Evolutionary conservation across 2,113 vertebrate species (phyloP).

Genomic region (Otis tarda): DNA sequence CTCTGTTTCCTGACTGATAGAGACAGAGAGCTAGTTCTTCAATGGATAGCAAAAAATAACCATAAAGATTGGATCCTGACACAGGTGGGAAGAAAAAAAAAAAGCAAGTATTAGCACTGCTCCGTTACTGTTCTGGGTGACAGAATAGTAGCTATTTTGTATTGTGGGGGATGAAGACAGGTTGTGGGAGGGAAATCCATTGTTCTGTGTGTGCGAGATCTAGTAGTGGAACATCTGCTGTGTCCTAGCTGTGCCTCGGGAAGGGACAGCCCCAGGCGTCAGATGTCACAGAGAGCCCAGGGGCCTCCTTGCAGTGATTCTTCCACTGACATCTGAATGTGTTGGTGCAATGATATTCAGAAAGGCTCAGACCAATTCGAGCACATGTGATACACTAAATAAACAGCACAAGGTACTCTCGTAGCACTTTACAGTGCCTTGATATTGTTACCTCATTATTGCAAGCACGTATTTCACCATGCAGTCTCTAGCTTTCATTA

Average conservation of each 20-base stretch:
- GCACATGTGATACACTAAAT: background rate
- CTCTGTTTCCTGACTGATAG: background rate
- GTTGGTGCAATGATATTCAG: background rate
- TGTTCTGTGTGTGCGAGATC: background rate
- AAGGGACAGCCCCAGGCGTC: background rate
- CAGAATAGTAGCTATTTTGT: background rate
- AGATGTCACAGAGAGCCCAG: background rate
- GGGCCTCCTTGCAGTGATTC: background rate
- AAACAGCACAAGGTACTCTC: background rate
- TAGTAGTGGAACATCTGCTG: background rate
- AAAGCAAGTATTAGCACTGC: background rate
- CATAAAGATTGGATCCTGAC: background rate
- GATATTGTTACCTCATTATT: background rate
- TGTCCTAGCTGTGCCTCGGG: too few relatives aligned
- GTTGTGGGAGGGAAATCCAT: background rate
- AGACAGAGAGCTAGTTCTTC: background rate
- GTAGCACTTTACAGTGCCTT: background rate
- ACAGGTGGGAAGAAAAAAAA: background rate
- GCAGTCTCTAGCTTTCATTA: background rate
- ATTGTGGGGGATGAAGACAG: background rate
- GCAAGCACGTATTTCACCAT: background rate
- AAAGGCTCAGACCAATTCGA: background rate
- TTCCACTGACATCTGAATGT: background rate
- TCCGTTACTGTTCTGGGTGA: background rate
- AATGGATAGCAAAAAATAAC: background rate